Conservation (phyloP, 2,888 invertebrate species). For the Rhyacophila evoluta region DNA sequence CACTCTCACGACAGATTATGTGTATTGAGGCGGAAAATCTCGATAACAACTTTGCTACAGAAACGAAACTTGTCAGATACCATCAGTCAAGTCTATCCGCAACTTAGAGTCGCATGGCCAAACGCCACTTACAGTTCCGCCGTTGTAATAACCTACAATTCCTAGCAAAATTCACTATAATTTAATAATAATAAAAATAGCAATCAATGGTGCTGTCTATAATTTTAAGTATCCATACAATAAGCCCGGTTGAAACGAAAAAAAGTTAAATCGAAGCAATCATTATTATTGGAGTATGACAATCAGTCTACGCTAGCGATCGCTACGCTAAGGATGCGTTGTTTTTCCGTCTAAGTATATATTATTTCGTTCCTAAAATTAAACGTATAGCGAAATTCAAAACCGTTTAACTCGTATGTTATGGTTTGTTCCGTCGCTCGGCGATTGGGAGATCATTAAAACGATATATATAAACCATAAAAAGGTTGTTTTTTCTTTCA, state of each 20-base stretch:
- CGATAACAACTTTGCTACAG: slow-evolving; percentile 31
- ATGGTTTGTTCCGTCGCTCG: not conserved
- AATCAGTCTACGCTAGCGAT: slow-evolving; percentile 32
- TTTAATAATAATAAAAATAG: not conserved
- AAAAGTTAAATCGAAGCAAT: not conserved
- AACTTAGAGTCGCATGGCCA: slow-evolving; percentile 26
- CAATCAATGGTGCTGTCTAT: not conserved
- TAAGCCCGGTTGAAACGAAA: slow-evolving; percentile 19
- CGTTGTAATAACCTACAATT: slow-evolving; percentile 35
- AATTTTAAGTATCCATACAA: not conserved
- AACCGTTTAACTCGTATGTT: slow-evolving; percentile 2
- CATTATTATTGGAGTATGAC: slow-evolving; percentile 40
- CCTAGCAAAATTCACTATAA: not conserved
- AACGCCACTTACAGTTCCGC: slow-evolving; percentile 28
- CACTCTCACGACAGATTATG: slow-evolving; percentile 10
- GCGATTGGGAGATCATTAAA: slow-evolving; percentile 1
- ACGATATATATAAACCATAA: slow-evolving; percentile 38
- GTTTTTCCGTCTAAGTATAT: not conserved
- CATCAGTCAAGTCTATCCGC: slow-evolving; percentile 9
- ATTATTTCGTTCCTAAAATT: not conserved
- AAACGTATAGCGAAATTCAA: not conserved
- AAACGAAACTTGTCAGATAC: slow-evolving; percentile 31
- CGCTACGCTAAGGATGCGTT: slow-evolving; percentile 35
- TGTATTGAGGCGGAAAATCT: slow-evolving; percentile 33
- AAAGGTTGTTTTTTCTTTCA: slow-evolving; percentile 29